phyloP scores from a whole-genome alignment of 2,113 vertebrate genomes.

The Nibea albiflora region DNA sequence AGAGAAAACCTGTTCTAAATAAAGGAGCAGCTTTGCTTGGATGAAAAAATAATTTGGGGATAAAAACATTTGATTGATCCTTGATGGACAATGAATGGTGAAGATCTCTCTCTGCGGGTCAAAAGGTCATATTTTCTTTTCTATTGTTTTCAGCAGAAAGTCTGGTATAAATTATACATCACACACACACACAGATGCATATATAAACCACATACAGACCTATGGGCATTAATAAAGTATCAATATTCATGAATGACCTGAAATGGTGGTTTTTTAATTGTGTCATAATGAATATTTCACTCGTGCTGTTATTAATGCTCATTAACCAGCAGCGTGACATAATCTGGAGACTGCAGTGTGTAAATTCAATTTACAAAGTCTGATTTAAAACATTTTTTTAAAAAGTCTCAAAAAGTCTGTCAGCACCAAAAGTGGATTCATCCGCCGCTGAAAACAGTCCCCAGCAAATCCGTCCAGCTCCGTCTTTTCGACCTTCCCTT shows the following conservation, averaged over 20 bases:
- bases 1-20: too few relatives aligned
- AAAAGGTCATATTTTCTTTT: not conserved
- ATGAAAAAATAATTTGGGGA: too few relatives aligned
- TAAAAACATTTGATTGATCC: too few relatives aligned
- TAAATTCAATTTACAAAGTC: not conserved
- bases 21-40: too few relatives aligned
- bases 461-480: not conserved
- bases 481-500: too few relatives aligned
- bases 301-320: not conserved
- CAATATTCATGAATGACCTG: slow-evolving; percentile 15
- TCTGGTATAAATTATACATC: slow-evolving; percentile 8
- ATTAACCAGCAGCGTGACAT: not conserved
- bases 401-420: not conserved
- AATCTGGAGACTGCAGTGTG: not conserved
- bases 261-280: slow-evolving; percentile 26
- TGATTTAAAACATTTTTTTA: too few relatives aligned
- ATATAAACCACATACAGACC: not conserved
- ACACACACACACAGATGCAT: not conserved
- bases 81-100: too few relatives aligned
- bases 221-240: not conserved
- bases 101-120: not conserved
- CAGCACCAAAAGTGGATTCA: not conserved
- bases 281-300: slow-evolving; percentile 13
- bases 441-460: slow-evolving; percentile 11
- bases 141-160: not conserved